phyloP scores from a whole-genome alignment of 2,797 vertebrate genomes.

The Botia kubotai region DNA sequence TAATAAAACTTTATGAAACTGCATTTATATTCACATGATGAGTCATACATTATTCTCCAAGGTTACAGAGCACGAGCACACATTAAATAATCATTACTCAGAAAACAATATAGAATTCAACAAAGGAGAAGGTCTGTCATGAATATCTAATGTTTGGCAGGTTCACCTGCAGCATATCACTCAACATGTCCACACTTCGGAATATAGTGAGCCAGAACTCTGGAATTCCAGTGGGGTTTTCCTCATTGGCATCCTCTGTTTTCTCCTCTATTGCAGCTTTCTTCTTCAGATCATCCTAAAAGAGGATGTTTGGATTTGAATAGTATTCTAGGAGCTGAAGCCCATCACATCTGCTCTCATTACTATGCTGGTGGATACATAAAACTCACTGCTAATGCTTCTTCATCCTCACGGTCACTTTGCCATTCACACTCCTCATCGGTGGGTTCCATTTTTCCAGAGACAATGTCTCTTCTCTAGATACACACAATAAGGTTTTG shows the following conservation, averaged over 20 bases:
- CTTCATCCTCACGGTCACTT: conserved; percentile 92
- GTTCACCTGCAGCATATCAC: conserved; percentile 89
- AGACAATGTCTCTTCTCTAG: conserved; percentile 91
- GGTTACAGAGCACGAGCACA: conserved; percentile 1
- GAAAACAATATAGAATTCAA: neutral
- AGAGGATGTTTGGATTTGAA: neutral
- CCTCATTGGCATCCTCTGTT: conserved; percentile 71
- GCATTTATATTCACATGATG: conserved; percentile 2
- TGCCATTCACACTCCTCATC: conserved; percentile 95
- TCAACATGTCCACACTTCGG: conserved; percentile 95
- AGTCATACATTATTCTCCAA: neutral
- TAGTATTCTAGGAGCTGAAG: neutral
- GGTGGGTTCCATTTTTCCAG: conserved; percentile 89
- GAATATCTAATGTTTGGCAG: neutral
- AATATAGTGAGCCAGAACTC: conserved; percentile 99
- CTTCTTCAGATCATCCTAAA: conserved; percentile 89
- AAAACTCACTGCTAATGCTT: conserved; percentile 89
- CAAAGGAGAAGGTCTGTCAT: neutral
- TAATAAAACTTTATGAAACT: neutral
- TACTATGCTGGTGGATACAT: conserved; percentile 14
- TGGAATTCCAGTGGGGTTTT: conserved; percentile 90
- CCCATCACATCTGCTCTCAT: neutral
- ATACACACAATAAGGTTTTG: conserved; percentile 6
- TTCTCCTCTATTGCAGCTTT: conserved; percentile 90
- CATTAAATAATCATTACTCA: conserved; percentile 11